A percentile compares a stretch with the other conserved stretches of the same genome.
Evolutionary conservation across 2,888 invertebrate genomes (phyloP).

Genomic region (Pristionchus exspectatus): DNA sequence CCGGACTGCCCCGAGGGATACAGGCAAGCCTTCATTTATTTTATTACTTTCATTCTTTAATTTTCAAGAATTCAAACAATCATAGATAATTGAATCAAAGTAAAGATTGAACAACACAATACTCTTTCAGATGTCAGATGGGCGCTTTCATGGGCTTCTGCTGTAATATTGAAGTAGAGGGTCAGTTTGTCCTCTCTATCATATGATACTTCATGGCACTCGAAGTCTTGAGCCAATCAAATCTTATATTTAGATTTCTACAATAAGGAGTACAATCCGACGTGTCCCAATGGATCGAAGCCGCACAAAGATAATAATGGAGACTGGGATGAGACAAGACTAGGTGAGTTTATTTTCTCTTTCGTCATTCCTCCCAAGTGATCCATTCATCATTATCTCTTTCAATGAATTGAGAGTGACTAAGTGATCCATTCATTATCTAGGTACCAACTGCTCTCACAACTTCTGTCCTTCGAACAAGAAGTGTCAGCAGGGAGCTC

Average conservation of each 20-base stretch:
- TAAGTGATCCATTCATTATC: neutral
- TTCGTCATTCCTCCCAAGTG: neutral
- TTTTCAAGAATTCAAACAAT: no score
- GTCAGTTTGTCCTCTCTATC: slow-evolving; percentile 49
- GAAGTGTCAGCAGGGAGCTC: slow-evolving; percentile 65
- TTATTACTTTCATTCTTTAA: no score
- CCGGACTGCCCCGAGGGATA: slow-evolving; percentile 48
- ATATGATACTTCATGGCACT: no score
- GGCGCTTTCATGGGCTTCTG: slow-evolving; percentile 73
- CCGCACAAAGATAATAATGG: slow-evolving; percentile 48
- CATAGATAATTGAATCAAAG: neutral
- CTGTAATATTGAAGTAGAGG: slow-evolving; percentile 65
- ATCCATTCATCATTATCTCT: neutral
- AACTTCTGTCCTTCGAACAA: slow-evolving; percentile 71
- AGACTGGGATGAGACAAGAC: slow-evolving; percentile 48
- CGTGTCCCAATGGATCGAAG: slow-evolving; percentile 36
- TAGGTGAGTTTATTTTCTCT: neutral
- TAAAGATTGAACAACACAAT: neutral
- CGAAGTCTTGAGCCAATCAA: neutral
- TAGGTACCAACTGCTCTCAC: slow-evolving; percentile 65
- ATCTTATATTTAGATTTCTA: slow-evolving; percentile 35
- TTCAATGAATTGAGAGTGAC: neutral
- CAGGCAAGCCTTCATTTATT: neutral
- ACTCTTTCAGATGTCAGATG: slow-evolving; percentile 67
- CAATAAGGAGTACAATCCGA: slow-evolving; percentile 54